Conservation (phyloP, 2,113 vertebrate species). For the Oryzias curvinotus region DNA sequence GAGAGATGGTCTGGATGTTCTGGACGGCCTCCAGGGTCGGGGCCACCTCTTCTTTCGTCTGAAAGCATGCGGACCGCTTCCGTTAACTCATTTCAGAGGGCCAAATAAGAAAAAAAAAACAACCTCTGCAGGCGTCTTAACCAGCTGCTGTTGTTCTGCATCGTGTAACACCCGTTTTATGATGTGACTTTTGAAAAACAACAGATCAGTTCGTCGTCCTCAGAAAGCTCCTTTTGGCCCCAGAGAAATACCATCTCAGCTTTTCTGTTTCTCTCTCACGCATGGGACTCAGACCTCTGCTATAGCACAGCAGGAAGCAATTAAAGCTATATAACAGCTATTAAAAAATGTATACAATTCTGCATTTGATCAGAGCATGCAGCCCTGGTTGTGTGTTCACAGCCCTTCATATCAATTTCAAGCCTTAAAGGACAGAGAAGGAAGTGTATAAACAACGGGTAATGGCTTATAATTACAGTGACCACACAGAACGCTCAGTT, state of each 20-base stretch:
- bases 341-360: constrained; percentile 17
- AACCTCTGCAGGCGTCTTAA: constrained; percentile 7
- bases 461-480: constrained; percentile 3
- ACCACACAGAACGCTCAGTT: constrained; percentile 7
- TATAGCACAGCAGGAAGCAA: constrained; percentile 10
- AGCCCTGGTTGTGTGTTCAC: not conserved
- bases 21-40: constrained; percentile 95
- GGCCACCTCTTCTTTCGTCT: constrained; percentile 98
- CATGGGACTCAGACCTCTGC: constrained; percentile 10
- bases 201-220: not conserved
- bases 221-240: constrained; percentile 2
- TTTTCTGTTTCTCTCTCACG: constrained; percentile 6
- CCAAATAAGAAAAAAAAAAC: not conserved
- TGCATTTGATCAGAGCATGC: constrained; percentile 2
- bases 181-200: not conserved
- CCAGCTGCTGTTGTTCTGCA: not conserved
- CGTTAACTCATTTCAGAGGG: not conserved
- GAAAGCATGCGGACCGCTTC: not conserved
- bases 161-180: constrained; percentile 18
- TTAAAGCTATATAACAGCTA: constrained; percentile 18
- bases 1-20: constrained; percentile 92
- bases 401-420: constrained; percentile 5
- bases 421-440: constrained; percentile 10
- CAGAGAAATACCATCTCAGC: not conserved
- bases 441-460: not conserved